phyloP scores from a whole-genome alignment of 1,140 invertebrate species.

The Drosophila busckii region DNA sequence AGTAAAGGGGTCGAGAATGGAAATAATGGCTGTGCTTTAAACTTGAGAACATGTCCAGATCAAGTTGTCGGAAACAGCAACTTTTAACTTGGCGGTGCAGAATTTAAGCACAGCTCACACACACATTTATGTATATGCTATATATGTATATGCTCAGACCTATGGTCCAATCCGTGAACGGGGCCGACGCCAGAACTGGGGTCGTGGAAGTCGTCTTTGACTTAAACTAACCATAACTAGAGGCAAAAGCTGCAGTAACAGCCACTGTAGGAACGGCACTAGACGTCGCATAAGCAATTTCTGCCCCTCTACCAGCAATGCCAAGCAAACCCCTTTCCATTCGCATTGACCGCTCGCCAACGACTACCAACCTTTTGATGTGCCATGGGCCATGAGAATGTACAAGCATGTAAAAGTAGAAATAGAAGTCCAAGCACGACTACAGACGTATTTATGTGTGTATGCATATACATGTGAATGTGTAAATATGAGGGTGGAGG shows the following conservation, averaged over 20 bases:
- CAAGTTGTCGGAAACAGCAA: conserved; percentile 68
- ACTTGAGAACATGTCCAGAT: conserved; percentile 70
- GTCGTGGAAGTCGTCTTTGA: too few relatives aligned
- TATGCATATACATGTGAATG: background rate
- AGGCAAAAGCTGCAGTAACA: conserved; percentile 38
- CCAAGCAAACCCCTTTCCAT: conserved; percentile 1
- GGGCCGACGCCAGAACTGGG: too few relatives aligned
- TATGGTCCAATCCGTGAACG: too few relatives aligned
- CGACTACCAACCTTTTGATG: conserved; percentile 62
- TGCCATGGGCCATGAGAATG: conserved; percentile 33
- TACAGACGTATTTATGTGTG: conserved; percentile 5
- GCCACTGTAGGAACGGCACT: conserved; percentile 40
- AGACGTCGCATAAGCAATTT: conserved; percentile 77
- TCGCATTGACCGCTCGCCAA: conserved; percentile 21
- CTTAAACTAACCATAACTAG: conserved; percentile 58
- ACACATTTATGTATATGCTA: conserved; percentile 21
- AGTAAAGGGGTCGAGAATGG: background rate
- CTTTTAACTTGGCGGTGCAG: conserved; percentile 43
- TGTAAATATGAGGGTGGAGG: conserved; percentile 2
- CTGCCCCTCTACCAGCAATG: conserved; percentile 31
- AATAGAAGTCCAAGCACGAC: too few relatives aligned
- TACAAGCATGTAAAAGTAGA: conserved; percentile 11
- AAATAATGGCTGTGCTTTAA: conserved; percentile 41
- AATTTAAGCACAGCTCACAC: conserved; percentile 35
- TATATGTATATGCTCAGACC: conserved; percentile 31